These are phyloP conservation scores for Zaprionus gabonicus DNA, from an alignment of 1,140 invertebrate genomes.

Conservation along the genomic window DNA sequence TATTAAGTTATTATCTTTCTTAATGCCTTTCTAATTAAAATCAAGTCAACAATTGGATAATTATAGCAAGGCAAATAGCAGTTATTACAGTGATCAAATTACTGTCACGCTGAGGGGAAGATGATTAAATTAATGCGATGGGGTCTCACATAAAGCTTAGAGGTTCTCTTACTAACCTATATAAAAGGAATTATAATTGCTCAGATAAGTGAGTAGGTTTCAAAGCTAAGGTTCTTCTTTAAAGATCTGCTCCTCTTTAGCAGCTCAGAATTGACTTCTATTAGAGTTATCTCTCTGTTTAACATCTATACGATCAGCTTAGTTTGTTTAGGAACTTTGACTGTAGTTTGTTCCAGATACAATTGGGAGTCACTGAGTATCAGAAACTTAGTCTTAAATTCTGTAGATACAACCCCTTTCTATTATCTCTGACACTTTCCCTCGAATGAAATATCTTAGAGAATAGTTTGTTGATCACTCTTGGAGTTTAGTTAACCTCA, in stretches of 20 bases:
- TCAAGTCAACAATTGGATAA: slow-evolving; percentile 2
- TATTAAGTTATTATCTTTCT: slow-evolving; percentile 4
- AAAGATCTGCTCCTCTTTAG: background rate
- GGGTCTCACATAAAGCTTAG: no score
- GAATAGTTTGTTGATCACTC: no score
- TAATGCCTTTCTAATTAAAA: slow-evolving; percentile 5
- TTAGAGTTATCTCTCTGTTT: no score
- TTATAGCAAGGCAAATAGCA: background rate
- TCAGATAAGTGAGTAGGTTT: background rate
- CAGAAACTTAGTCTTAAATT: no score
- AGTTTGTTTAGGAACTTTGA: no score
- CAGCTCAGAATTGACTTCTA: background rate
- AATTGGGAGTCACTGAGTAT: no score
- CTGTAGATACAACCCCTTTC: no score
- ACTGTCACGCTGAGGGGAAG: background rate
- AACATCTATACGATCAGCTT: no score
- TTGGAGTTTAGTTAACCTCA: background rate
- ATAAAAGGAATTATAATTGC: no score
- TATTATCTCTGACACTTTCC: no score
- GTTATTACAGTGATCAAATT: background rate
- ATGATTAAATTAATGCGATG: background rate
- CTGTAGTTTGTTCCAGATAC: no score
- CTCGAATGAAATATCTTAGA: background rate
- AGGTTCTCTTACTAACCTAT: no score
- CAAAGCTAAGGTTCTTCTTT: background rate